These are phyloP conservation scores for Spodoptera littoralis DNA, from an alignment of 2,888 invertebrate species.

Conservation along the genomic window DNA sequence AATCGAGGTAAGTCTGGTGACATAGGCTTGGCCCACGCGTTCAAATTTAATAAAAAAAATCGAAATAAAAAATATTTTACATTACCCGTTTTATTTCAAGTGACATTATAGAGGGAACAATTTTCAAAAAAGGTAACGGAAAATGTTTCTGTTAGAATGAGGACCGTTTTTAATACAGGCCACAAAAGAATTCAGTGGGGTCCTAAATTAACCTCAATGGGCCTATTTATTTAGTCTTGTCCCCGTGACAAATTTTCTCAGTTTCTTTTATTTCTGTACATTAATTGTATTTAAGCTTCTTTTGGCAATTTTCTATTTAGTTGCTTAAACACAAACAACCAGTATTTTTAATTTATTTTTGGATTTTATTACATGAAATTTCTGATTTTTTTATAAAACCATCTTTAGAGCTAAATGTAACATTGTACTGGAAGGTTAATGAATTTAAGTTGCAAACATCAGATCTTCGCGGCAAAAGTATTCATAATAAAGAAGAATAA, in stretches of 20 bases:
- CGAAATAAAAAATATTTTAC: neutral
- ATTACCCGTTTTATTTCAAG: constrained; percentile 15
- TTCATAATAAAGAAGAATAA: too few relatives aligned
- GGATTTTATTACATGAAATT: constrained; percentile 3
- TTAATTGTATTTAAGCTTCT: constrained; percentile 41
- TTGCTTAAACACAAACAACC: constrained; percentile 33
- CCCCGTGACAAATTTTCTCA: constrained; percentile 40
- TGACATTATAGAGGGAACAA: neutral
- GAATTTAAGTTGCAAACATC: too few relatives aligned
- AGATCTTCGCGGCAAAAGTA: too few relatives aligned
- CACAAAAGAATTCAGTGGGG: constrained; percentile 30
- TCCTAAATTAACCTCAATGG: constrained; percentile 44
- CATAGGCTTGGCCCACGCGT: too few relatives aligned
- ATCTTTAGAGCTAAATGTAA: neutral
- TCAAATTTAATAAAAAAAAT: too few relatives aligned
- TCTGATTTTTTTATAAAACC: constrained; percentile 1
- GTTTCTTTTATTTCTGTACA: constrained; percentile 45
- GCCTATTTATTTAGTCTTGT: constrained; percentile 44
- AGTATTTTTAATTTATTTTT: constrained; percentile 23
- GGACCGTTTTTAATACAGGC: constrained; percentile 27
- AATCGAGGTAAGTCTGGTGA: too few relatives aligned
- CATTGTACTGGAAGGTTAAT: too few relatives aligned
- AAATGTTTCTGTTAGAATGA: constrained; percentile 30
- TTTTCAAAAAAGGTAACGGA: constrained; percentile 15
- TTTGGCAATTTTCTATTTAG: constrained; percentile 31